Base-by-base conservation (phyloP, 2,888 invertebrate species). In the Cerastis leucographa region DNA sequence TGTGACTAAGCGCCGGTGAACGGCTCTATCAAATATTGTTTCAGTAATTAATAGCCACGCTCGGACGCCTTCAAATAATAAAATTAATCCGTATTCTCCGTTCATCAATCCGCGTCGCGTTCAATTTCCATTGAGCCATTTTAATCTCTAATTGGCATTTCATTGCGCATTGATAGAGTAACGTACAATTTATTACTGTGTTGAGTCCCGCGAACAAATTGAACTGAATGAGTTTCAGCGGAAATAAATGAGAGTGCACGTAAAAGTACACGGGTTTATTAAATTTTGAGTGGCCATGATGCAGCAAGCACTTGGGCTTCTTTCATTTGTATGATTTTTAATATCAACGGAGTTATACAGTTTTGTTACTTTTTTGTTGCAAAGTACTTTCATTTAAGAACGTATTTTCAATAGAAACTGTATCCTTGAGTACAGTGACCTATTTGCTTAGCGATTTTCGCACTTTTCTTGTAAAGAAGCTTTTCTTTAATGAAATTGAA, bases 91-190 rank as follows among this genome's bases (percentile, higher is more conserved):
- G 89, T 89, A 89, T 89, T 90, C 88, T 89, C 80, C 86, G 87
- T 89, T 90, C 91, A 93, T 94, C 92, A 93, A 93, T 94, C 92
- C 89, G 86, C 86, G 89, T 92, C 90, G 84, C 87, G 81, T 90
- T 90, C 87, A 90, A 93, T 94, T 92, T 92, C 90, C 90, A 92
- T 90, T 89, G 85, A 89, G 89, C 87, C 85, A 85, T 92, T 95
- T 94, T 92, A 94, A 93, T 93, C 90, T 91, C 91, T 93, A 94
- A 94, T 94, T 94, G 93, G 93, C 92, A 92, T 93, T 94, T 93
- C 90, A 92, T 87, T 89, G 88, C 87, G 85, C 89, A 88, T 88
- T 90, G 91, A 91, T 90, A 91, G 89, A 93, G 90, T 91, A 83
- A 79, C 90, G 85, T 84, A 85, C 85, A 90, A 92, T 93, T 92